phyloP scores from a whole-genome alignment of 1,140 invertebrate species.

The Lamellibrachia luymesi region DNA sequence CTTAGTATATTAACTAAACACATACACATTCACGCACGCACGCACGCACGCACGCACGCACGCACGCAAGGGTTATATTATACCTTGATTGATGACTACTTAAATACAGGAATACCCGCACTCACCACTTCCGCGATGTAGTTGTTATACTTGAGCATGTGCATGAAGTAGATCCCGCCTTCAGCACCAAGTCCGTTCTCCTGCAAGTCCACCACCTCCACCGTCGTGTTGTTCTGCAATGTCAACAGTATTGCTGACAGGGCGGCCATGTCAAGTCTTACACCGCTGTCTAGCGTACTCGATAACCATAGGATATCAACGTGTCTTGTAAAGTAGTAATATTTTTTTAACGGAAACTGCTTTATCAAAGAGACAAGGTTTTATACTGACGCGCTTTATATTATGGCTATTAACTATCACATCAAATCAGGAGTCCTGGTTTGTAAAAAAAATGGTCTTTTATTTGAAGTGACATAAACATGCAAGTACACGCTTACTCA shows the following conservation, averaged over 20 bases:
- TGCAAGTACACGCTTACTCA: too few relatives aligned
- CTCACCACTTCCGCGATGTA: conserved; percentile 44
- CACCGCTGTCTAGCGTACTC: neutral
- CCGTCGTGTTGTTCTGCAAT: conserved; percentile 43
- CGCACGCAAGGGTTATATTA: neutral
- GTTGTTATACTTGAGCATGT: conserved; percentile 42
- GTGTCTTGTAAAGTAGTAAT: too few relatives aligned
- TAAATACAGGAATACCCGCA: neutral
- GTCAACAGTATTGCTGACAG: neutral
- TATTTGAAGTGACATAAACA: too few relatives aligned
- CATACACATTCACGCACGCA: too few relatives aligned
- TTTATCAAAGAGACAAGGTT: too few relatives aligned
- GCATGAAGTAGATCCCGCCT: conserved; percentile 37
- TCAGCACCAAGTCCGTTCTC: conserved; percentile 43
- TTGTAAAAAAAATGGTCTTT: too few relatives aligned
- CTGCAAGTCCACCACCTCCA: conserved; percentile 44
- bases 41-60: neutral
- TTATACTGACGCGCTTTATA: too few relatives aligned
- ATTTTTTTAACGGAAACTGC: too few relatives aligned
- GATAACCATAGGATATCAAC: too few relatives aligned
- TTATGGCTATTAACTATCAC: too few relatives aligned
- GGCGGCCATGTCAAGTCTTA: neutral
- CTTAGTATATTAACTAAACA: neutral
- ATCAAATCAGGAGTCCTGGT: too few relatives aligned
- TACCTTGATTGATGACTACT: neutral